Base-by-base conservation (phyloP, 2,797 vertebrate species). In the Falco rusticolus region DNA sequence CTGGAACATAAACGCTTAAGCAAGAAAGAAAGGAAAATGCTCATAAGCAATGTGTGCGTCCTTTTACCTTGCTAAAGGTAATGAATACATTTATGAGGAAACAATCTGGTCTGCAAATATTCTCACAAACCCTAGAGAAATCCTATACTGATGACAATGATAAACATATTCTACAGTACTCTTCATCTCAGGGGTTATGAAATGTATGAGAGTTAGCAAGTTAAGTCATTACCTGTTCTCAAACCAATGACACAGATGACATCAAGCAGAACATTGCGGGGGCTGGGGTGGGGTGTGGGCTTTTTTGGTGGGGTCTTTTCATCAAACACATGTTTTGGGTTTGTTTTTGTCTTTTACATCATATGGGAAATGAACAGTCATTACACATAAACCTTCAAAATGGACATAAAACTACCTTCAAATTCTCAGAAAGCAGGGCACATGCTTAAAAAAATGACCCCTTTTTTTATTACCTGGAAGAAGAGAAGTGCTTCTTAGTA, bases 231-330 rank as follows among this genome's bases (percentile, higher is more conserved):
- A 9, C 26, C 33, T 71, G 33, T 34, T 54, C 84, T 34, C 37
- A 88, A 74, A 68, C 0, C 47, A 41, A 51, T 39, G 19, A 69
- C 34, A 75, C 15, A 50, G 4, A 34, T 39, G 21, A 59, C 0
- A 0, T 68, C 34, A 86, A 39, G 34, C 5, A 77, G 26, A 81
- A 31, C 2, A 33, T 21, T 71, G 43, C 34, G 33, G 28, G 12
- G 31, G 6, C 37, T 37, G 37, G 2, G 4, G n/a, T 41, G 1
- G 10, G 69, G 3, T 1, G 5, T 48, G 24, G 14, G 4, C 5
- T 28, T 68, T 65, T 70, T 64, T 22, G 66, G 13, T 20, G 13
- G 18, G n/a, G 22, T 6, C 13, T 81, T 81, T 68, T 65, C 7
- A 28, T 66, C n/a, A 84, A 78, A 68, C 18, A 60, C 28, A 24